A percentile compares a stretch with the other conserved stretches of the same genome.
Evolutionary conservation across 2,888 invertebrate species (phyloP).

Genomic region (Heliothis peltigera): DNA sequence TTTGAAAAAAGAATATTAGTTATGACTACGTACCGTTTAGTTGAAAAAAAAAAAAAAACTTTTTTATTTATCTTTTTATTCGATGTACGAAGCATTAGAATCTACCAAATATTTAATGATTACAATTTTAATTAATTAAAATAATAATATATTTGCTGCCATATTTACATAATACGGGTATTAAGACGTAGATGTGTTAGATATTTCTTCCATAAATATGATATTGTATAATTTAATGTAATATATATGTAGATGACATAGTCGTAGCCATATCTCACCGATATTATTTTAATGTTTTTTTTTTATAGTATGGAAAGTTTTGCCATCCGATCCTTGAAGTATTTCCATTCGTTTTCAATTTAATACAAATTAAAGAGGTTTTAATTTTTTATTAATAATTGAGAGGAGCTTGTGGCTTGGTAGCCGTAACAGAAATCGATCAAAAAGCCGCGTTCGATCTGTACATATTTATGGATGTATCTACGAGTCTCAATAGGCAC

Average conservation of each 20-base stretch:
- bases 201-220: slow-evolving; percentile 52
- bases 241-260: slow-evolving; percentile 29
- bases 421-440: too few relatives aligned
- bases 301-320: slow-evolving; percentile 28
- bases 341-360: neutral
- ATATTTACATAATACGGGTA: slow-evolving; percentile 69
- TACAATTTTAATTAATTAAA: slow-evolving; percentile 25
- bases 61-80: neutral
- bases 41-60: too few relatives aligned
- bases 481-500: too few relatives aligned
- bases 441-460: too few relatives aligned
- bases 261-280: slow-evolving; percentile 62
- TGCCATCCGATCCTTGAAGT: neutral
- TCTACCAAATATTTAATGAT: slow-evolving; percentile 36
- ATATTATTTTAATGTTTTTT: slow-evolving; percentile 43
- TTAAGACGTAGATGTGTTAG: slow-evolving; percentile 60
- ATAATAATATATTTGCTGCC: slow-evolving; percentile 58
- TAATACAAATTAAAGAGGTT: too few relatives aligned
- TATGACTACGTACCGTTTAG: too few relatives aligned
- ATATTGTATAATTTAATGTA: slow-evolving; percentile 39
- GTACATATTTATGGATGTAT: too few relatives aligned
- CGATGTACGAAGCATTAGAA: slow-evolving; percentile 15
- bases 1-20: too few relatives aligned
- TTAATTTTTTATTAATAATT: neutral
- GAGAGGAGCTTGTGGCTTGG: too few relatives aligned